A percentile compares a stretch with the other conserved stretches of the same genome.
Evolutionary conservation across 2,113 vertebrate species (phyloP).

Genomic region (Sisor rabdophorus): DNA sequence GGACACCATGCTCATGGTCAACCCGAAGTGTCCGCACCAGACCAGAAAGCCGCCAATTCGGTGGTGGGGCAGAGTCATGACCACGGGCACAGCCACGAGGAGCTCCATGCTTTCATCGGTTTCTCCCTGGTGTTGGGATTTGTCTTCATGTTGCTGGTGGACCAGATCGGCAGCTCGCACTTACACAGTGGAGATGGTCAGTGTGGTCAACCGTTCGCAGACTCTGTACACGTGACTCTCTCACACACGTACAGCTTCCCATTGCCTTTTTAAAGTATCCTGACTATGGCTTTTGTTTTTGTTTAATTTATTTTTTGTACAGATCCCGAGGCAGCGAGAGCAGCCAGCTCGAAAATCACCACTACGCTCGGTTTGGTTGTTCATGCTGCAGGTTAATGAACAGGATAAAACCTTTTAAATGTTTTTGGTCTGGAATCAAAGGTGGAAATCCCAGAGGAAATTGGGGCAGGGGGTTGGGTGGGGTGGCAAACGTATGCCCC

Average conservation of each 20-base stretch:
- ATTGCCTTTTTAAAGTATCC: neutral
- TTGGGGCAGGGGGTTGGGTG: no score
- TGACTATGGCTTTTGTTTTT: constrained; percentile 11
- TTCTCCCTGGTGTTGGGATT: constrained; percentile 95
- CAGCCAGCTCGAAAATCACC: constrained; percentile 89
- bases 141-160: constrained; percentile 97
- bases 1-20: constrained; percentile 76
- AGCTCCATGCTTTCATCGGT: constrained; percentile 90
- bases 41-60: constrained; percentile 56
- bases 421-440: no score
- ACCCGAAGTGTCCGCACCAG: constrained; percentile 72
- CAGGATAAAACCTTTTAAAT: neutral
- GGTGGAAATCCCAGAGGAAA: no score
- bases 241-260: no score
- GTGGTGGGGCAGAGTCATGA: constrained; percentile 48
- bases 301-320: constrained; percentile 16
- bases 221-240: no score
- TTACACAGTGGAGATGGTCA: constrained; percentile 86
- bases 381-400: constrained; percentile 85
- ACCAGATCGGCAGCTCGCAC: constrained; percentile 93
- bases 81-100: constrained; percentile 69
- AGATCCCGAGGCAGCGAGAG: constrained; percentile 89
- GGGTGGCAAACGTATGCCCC: no score
- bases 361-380: constrained; percentile 94
- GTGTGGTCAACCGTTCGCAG: neutral